phyloP scores from a whole-genome alignment of 2,888 invertebrate species.

The Leucophenga montana region DNA sequence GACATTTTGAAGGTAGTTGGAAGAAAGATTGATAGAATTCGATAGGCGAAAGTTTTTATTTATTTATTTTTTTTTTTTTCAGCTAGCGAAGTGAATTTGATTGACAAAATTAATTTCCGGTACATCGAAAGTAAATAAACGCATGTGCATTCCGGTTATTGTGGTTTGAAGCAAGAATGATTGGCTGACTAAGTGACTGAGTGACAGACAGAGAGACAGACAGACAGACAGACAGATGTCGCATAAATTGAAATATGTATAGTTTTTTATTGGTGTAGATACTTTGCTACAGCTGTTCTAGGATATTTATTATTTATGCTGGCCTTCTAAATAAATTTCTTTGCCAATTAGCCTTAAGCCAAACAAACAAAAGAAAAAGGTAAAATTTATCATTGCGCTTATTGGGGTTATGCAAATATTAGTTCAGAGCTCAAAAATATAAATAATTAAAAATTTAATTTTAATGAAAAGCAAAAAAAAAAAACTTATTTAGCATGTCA shows the following conservation, averaged over 20 bases:
- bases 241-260: background rate
- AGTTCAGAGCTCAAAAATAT: background rate
- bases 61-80: background rate
- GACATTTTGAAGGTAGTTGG: conserved; percentile 20
- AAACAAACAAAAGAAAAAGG: too few relatives aligned
- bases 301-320: background rate
- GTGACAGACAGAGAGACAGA: background rate
- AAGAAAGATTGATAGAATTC: background rate
- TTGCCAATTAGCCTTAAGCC: background rate
- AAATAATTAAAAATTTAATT: background rate
- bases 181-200: background rate
- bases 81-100: conserved; percentile 42
- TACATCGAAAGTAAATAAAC: conserved; percentile 29
- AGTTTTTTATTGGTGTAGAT: background rate
- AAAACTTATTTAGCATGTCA: background rate
- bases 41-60: background rate
- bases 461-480: background rate
- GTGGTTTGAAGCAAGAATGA: background rate
- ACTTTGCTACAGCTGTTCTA: too few relatives aligned
- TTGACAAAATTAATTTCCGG: conserved; percentile 64
- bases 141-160: conserved; percentile 11
- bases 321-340: background rate
- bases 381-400: too few relatives aligned
- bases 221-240: too few relatives aligned
- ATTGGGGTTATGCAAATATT: background rate